Evolutionary conservation across 2,113 vertebrate species (phyloP).

Genomic region (Rynchops niger): DNA sequence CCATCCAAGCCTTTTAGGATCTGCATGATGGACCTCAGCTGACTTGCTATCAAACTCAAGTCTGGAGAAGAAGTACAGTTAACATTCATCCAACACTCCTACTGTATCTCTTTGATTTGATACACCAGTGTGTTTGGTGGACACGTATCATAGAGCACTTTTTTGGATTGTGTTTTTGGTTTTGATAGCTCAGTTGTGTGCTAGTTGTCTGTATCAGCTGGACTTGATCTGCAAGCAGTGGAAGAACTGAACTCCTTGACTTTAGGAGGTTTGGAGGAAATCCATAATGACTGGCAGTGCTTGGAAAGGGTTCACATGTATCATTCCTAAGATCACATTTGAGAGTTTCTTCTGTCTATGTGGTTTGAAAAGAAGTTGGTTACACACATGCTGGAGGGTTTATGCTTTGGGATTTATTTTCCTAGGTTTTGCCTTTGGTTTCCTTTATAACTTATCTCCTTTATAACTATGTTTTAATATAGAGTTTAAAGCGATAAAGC

Average conservation of each 20-base stretch:
- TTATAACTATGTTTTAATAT: not conserved
- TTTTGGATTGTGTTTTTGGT: not conserved
- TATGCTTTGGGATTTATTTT: not conserved
- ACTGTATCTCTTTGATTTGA: not conserved
- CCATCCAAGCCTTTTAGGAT: not conserved
- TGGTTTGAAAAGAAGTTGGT: not conserved
- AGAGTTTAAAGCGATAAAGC: not conserved
- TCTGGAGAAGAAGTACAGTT: not conserved
- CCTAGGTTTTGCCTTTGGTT: not conserved
- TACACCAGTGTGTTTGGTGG: not conserved
- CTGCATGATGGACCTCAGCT: not conserved
- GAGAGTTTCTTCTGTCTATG: not conserved
- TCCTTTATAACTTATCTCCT: not conserved
- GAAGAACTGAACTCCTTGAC: not conserved
- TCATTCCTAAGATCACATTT: not conserved
- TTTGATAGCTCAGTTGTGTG: not conserved
- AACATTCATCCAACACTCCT: not conserved
- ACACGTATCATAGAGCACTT: not conserved
- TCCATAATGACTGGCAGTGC: not conserved
- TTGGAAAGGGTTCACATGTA: not conserved
- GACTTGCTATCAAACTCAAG: not conserved
- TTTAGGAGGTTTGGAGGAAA: not conserved
- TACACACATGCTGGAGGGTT: not conserved
- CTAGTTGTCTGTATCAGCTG: not conserved
- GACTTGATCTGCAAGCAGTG: not conserved